These are phyloP conservation scores for Mohoua ochrocephala DNA, from an alignment of 2,113 vertebrate genomes.

Conservation along the genomic window DNA sequence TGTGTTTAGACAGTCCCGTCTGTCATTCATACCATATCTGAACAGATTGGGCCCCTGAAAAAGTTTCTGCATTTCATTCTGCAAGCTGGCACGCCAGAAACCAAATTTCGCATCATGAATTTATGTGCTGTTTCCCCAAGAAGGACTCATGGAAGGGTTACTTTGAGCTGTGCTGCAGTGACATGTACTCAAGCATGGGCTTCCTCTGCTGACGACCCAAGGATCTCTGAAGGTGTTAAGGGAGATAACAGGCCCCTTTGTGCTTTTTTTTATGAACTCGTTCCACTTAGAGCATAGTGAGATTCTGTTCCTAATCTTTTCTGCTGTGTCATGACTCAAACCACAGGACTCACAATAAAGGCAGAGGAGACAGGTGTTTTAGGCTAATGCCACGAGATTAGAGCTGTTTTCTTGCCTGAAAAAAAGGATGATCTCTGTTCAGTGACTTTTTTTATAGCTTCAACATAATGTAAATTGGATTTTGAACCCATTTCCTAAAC, in stretches of 20 bases:
- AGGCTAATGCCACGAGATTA: neutral
- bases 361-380: neutral
- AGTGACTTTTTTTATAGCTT: neutral
- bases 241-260: neutral
- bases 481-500: neutral
- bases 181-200: neutral
- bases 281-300: neutral
- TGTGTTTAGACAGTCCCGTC: conserved; percentile 23
- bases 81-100: neutral
- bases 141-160: neutral
- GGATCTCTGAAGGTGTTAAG: neutral
- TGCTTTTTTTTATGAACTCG: neutral
- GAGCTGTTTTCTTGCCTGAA: neutral
- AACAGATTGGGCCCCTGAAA: neutral
- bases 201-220: neutral
- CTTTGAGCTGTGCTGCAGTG: neutral
- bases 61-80: neutral
- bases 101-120: neutral
- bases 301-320: neutral
- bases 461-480: neutral
- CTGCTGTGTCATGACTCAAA: neutral
- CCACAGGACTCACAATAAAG: neutral
- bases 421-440: neutral
- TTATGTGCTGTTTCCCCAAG: neutral
- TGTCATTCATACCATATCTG: neutral